A percentile compares a stretch with the other conserved stretches of the same genome.
These are phyloP conservation scores for Cheilosia grossa DNA, from an alignment of 2,888 invertebrate species.

Conservation along the genomic window DNA sequence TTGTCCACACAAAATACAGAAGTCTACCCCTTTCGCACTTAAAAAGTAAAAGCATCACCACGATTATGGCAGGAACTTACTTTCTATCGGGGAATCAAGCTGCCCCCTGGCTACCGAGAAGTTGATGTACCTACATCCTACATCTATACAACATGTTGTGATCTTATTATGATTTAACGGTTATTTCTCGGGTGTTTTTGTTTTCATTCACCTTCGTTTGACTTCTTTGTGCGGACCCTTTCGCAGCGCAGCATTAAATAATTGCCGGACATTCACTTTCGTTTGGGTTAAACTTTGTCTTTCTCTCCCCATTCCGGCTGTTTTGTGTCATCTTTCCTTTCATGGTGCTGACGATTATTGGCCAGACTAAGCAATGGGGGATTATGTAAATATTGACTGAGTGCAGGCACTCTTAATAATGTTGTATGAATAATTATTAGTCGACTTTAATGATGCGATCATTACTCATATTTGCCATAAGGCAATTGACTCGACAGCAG, in stretches of 20 bases:
- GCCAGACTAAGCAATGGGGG: neutral
- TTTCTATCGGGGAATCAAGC: conserved; percentile 22
- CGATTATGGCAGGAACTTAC: neutral
- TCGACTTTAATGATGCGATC: conserved; percentile 45
- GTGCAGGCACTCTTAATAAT: conserved; percentile 45
- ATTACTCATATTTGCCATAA: conserved; percentile 27
- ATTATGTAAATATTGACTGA: conserved; percentile 52
- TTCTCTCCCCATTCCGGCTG: neutral
- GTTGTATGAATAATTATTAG: conserved; percentile 34
- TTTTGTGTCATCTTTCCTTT: neutral
- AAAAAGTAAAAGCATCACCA: conserved; percentile 29
- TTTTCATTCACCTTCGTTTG: conserved; percentile 1
- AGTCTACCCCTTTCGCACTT: conserved; percentile 1
- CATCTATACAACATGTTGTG: neutral
- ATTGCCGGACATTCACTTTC: conserved; percentile 61
- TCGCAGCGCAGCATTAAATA: conserved; percentile 29
- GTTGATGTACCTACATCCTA: conserved; percentile 12
- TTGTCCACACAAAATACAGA: conserved; percentile 9
- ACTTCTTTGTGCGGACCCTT: conserved; percentile 28
- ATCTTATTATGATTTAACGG: conserved; percentile 18
- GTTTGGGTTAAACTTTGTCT: conserved; percentile 22
- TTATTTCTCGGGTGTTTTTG: neutral
- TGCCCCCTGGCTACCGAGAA: neutral
- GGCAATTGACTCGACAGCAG: conserved; percentile 1
- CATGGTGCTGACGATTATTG: too few species aligned